Evolutionary conservation across 2,888 invertebrate genomes (phyloP), one percentile per base, ranked within the genome.

Genomic region (Amiota communis): DNA sequence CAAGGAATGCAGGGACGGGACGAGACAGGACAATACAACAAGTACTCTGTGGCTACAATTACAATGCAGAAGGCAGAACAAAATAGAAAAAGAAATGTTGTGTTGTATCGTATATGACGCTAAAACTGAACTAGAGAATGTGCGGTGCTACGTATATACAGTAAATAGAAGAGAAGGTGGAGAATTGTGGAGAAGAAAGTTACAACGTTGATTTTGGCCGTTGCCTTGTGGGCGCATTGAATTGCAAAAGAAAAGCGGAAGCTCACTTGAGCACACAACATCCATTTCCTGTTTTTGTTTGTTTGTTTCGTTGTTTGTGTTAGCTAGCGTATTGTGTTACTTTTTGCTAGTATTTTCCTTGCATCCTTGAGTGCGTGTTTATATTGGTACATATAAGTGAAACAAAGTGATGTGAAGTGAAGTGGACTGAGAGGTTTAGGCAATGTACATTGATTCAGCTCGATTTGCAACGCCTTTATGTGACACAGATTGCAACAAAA

Each of bases 211-310:
- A 51, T n/a, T 51, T 65, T 23, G 53, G 53, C 67, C 67, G 53
- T 53, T 68, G 67, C 53, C 67, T 68, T 68, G 67, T 70, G 72
- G 63, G 75, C 75, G 83, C 81, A 80, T 83, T 79, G 84, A 77
- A 77, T 83, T 84, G 81, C 84, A 81, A 79, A 78, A 74, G 80
- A 72, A 36, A 36, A 76, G 77, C 83, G 83, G 84, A 84, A 84
- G 81, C 83, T 79, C 80, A 82, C 81, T 84, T 84, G 82, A 82
- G 80, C 84, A 82, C 78, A 82, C 84, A 82, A 84, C 74, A 81
- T 81, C 80, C 83, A 84, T 80, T 82, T 83, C 84, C 83, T 84
- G 84, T 83, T 83, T 82, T 81, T 82, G 83, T 84, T 83, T 82
- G 84, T 59, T 67, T 67, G 17, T 49, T 17, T 59, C 59, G 11